Evolutionary conservation across 1,140 invertebrate genomes (phyloP).

Genomic region (Idris sp.): DNA sequence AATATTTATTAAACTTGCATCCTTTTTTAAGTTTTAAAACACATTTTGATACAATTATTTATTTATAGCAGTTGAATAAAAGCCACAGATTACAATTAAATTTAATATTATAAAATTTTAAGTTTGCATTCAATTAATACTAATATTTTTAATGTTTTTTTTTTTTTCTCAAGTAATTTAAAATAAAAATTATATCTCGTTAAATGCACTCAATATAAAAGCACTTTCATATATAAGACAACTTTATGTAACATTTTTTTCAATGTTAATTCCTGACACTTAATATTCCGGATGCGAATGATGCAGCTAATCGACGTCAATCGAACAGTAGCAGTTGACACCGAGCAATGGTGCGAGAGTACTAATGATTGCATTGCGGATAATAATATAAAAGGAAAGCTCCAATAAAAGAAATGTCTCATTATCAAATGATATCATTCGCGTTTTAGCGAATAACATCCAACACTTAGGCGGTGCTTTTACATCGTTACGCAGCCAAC

Average conservation of each 20-base stretch:
- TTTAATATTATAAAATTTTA: too few relatives aligned
- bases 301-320: conserved; percentile 34
- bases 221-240: neutral
- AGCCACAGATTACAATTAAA: too few relatives aligned
- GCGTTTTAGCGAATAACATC: conserved; percentile 34
- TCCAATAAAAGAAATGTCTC: conserved; percentile 15
- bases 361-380: conserved; percentile 28
- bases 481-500: conserved; percentile 8
- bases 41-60: too few relatives aligned
- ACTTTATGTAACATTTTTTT: conserved; percentile 18
- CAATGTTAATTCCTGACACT: conserved; percentile 10
- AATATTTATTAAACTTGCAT: too few relatives aligned
- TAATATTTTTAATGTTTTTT: too few relatives aligned
- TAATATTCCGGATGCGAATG: conserved; percentile 37
- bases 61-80: too few relatives aligned
- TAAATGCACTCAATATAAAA: too few relatives aligned
- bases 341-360: conserved; percentile 21
- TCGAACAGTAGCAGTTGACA: conserved; percentile 41
- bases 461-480: too few relatives aligned
- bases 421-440: conserved; percentile 32
- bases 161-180: too few relatives aligned
- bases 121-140: too few relatives aligned
- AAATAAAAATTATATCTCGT: too few relatives aligned
- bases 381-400: conserved; percentile 28
- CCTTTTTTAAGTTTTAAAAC: too few relatives aligned